Percentiles rank a stretch among this genome's conserved stretches.
phyloP scores from a whole-genome alignment of 2,888 invertebrate genomes.

The Pterobdella sp. region DNA sequence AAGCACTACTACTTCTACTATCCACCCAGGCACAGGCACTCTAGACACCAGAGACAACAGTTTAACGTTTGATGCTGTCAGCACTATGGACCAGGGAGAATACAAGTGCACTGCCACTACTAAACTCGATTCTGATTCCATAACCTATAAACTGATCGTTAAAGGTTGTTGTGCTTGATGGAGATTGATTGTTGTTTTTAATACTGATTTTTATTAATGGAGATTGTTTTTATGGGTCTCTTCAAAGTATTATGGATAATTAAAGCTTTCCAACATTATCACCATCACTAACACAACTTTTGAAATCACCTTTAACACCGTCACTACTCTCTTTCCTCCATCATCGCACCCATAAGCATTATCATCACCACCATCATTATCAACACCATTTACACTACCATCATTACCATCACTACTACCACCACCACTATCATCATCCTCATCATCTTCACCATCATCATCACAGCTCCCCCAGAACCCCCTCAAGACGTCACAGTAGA shows the following conservation, averaged over 20 bases:
- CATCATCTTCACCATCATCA: no score
- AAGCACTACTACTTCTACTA: background rate
- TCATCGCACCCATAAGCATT: background rate
- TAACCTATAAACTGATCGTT: conserved; percentile 33
- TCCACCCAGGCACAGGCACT: background rate
- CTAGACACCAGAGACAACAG: conserved; percentile 35
- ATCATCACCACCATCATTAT: no score
- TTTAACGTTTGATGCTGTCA: conserved; percentile 39
- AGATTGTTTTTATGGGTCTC: no score
- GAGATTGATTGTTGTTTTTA: no score
- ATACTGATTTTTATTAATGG: no score
- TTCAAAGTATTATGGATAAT: no score
- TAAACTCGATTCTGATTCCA: conserved; percentile 36
- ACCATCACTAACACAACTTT: background rate
- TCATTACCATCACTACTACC: background rate
- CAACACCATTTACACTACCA: background rate
- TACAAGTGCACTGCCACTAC: conserved; percentile 38
- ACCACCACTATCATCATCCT: no score
- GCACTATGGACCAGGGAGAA: conserved; percentile 36
- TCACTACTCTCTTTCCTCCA: background rate
- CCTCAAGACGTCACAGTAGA: conserved; percentile 60
- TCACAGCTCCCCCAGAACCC: conserved; percentile 58
- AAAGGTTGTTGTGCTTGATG: no score
- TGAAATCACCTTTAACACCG: background rate
- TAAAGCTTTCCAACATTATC: background rate